Conservation (phyloP, 2,888 invertebrate species). For the Sericinus montela region DNA sequence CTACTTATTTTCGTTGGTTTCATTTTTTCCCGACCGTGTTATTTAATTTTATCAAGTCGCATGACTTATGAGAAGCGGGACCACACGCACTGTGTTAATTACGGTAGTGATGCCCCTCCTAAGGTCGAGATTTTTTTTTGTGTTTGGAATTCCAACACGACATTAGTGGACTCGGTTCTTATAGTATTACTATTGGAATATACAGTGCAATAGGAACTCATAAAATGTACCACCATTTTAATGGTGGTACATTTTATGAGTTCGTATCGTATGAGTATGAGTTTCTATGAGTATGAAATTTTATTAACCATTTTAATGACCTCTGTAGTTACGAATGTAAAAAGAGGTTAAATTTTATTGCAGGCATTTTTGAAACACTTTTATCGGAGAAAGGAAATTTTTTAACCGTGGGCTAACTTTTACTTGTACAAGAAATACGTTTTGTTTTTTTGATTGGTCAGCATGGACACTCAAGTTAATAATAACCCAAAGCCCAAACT, state of each 20-base stretch:
- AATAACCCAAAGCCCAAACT: conserved; percentile 78
- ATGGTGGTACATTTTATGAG: too few relatives aligned
- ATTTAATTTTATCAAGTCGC: conserved; percentile 78
- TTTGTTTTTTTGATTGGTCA: conserved; percentile 45
- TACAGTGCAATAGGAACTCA: not conserved
- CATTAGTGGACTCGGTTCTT: conserved; percentile 8
- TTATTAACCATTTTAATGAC: too few relatives aligned
- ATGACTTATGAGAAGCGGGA: conserved; percentile 74
- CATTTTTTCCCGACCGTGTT: conserved; percentile 57
- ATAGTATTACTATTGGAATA: not conserved
- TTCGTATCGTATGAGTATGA: too few relatives aligned
- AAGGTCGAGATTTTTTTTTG: conserved; percentile 25
- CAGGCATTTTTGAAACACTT: too few relatives aligned
- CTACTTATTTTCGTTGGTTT: conserved; percentile 66
- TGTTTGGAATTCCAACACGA: conserved; percentile 26
- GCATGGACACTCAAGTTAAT: conserved; percentile 60
- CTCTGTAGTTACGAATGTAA: too few relatives aligned
- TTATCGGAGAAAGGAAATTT: too few relatives aligned
- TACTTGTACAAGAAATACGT: conserved; percentile 9
- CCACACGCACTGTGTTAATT: conserved; percentile 74
- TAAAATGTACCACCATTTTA: too few relatives aligned
- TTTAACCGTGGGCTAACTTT: conserved; percentile 12
- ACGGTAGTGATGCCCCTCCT: conserved; percentile 50
- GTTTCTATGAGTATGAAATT: too few relatives aligned
- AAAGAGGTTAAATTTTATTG: too few relatives aligned